Conservation (phyloP, 1,140 invertebrate species). For the Drosophila biarmipes region DNA sequence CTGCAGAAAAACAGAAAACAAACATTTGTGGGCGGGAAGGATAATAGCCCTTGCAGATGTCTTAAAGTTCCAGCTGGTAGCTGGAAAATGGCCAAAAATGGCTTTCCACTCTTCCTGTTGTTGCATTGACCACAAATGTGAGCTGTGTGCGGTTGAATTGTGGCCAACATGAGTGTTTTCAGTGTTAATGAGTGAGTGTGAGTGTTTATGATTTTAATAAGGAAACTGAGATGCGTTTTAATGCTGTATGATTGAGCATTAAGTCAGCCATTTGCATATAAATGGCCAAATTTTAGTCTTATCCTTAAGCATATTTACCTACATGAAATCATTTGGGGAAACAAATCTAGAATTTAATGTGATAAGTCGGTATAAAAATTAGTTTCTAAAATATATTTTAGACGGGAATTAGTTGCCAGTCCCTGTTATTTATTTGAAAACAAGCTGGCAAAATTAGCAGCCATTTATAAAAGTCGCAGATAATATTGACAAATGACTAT, state of each 20-base stretch:
- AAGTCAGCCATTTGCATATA: too few species aligned
- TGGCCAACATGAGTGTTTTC: constrained; percentile 37
- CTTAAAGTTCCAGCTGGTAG: constrained; percentile 57
- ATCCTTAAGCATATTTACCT: too few species aligned
- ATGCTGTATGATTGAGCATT: not conserved
- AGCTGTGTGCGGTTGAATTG: constrained; percentile 54
- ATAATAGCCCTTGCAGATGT: constrained; percentile 61
- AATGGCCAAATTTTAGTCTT: too few species aligned
- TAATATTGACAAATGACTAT: constrained; percentile 69
- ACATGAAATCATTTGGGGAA: not conserved
- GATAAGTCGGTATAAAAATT: not conserved
- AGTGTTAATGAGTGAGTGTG: constrained; percentile 23
- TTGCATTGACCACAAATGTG: constrained; percentile 58
- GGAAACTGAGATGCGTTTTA: constrained; percentile 13
- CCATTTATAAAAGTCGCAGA: constrained; percentile 50
- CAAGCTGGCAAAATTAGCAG: constrained; percentile 24
- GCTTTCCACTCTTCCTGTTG: constrained; percentile 13
- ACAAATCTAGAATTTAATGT: not conserved
- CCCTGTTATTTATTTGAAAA: constrained; percentile 5
- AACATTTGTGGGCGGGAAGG: not conserved
- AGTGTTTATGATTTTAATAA: constrained; percentile 62
- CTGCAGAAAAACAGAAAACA: constrained; percentile 6
- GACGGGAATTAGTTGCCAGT: not conserved
- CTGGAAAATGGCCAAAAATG: constrained; percentile 59
- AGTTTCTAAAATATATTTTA: not conserved